A percentile compares a stretch with the other conserved stretches of the same genome.
phyloP scores from a whole-genome alignment of 1,140 invertebrate species.

The Anadara kagoshimensis region DNA sequence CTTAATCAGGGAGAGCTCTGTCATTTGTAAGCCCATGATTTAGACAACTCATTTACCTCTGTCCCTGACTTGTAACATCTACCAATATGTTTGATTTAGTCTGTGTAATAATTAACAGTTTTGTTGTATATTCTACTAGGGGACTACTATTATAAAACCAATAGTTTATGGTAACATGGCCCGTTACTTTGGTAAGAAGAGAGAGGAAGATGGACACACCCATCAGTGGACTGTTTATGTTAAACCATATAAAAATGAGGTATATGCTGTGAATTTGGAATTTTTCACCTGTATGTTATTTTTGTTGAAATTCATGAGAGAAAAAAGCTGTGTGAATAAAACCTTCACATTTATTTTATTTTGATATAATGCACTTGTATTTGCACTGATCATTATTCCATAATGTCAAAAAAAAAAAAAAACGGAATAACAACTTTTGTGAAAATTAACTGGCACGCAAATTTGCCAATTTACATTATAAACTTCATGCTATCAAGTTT shows the following conservation, averaged over 20 bases:
- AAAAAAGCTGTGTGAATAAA: too few species aligned
- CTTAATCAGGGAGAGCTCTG: too few species aligned
- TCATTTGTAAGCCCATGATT: too few species aligned
- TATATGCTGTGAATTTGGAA: conserved; percentile 35
- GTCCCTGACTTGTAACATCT: neutral
- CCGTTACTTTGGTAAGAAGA: conserved; percentile 95
- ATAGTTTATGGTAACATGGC: conserved; percentile 98
- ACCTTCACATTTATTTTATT: too few species aligned
- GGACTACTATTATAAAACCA: conserved; percentile 93
- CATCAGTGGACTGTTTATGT: conserved; percentile 99
- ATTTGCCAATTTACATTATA: too few species aligned
- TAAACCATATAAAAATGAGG: conserved; percentile 88
- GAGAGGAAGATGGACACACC: conserved; percentile 99
- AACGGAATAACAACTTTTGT: too few species aligned
- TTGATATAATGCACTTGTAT: too few species aligned
- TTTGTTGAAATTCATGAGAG: neutral
- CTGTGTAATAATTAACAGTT: neutral
- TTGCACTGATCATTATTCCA: too few species aligned
- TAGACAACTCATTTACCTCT: neutral
- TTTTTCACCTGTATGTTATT: neutral
- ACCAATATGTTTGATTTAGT: neutral
- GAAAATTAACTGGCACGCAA: too few species aligned
- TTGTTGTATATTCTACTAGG: conserved; percentile 76
- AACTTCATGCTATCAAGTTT: too few species aligned
- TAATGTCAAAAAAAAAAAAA: too few species aligned